Evolutionary conservation across 2,888 invertebrate genomes (phyloP).

Genomic region (Sphaeridia pumilis): DNA sequence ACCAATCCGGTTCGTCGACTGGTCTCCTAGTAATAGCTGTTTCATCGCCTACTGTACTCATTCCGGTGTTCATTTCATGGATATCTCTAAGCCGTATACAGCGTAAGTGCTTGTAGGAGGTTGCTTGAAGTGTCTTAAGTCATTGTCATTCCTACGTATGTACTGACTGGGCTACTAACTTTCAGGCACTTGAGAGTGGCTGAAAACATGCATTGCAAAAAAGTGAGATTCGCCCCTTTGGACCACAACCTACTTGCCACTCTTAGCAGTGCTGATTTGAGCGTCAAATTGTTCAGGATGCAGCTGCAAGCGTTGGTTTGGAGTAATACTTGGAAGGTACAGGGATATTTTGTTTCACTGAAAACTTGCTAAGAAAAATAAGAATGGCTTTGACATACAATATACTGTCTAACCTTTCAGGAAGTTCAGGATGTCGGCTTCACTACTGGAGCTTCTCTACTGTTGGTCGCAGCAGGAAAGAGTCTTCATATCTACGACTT

Average conservation of each 20-base stretch:
- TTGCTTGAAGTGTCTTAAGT: neutral
- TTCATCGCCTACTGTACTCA: slow-evolving; percentile 40
- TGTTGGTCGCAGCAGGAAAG: slow-evolving; percentile 17
- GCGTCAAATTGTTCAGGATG: slow-evolving; percentile 18
- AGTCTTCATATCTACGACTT: slow-evolving; percentile 10
- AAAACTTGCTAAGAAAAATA: neutral
- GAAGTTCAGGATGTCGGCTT: slow-evolving; percentile 17
- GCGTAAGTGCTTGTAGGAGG: slow-evolving; percentile 11
- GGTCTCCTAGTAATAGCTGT: slow-evolving; percentile 53
- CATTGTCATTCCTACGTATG: neutral
- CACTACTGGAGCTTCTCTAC: slow-evolving; percentile 13
- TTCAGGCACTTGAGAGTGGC: slow-evolving; percentile 2
- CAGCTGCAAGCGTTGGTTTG: slow-evolving; percentile 14
- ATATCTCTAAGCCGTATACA: slow-evolving; percentile 16
- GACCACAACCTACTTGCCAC: slow-evolving; percentile 18
- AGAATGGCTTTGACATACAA: neutral
- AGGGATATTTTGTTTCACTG: too few relatives aligned
- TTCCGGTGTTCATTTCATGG: slow-evolving; percentile 39
- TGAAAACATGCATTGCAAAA: slow-evolving; percentile 13
- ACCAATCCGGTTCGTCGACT: slow-evolving; percentile 56
- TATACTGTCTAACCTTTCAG: slow-evolving; percentile 4
- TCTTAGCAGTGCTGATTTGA: slow-evolving; percentile 10
- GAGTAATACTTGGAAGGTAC: slow-evolving; percentile 15
- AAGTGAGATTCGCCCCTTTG: slow-evolving; percentile 14
- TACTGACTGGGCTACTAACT: neutral